These are phyloP conservation scores for Psittacula echo DNA, from an alignment of 2,797 vertebrate species.

Conservation along the genomic window DNA sequence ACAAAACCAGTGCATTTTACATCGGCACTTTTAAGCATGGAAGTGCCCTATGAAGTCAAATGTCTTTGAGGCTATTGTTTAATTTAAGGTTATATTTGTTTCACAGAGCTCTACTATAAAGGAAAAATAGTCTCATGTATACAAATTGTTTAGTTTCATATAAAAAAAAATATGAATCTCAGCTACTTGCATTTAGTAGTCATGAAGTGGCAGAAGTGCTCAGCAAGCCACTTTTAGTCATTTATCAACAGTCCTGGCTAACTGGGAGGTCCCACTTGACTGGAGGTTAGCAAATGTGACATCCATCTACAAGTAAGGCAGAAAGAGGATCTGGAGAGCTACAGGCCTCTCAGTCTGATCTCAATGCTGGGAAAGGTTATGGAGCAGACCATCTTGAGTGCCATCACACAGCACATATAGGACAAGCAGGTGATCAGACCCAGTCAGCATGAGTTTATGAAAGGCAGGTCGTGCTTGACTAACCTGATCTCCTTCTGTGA, in stretches of 20 bases:
- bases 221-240: background rate
- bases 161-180: background rate
- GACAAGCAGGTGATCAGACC: background rate
- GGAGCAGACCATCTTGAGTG: background rate
- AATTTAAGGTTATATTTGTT: background rate
- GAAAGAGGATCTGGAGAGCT: background rate
- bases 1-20: background rate
- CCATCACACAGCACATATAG: background rate
- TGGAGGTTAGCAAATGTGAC: background rate
- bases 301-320: background rate
- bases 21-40: background rate
- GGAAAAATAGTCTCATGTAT: background rate
- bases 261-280: background rate
- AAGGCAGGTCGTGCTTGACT: background rate
- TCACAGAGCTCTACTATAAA: background rate
- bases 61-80: background rate
- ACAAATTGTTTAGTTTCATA: background rate
- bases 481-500: background rate
- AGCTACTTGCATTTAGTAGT: background rate
- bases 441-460: background rate
- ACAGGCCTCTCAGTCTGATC: background rate
- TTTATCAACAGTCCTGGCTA: background rate
- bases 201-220: background rate
- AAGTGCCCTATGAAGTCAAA: background rate
- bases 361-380: accelerated